Conservation (phyloP, 2,797 vertebrate genomes). For the Pseudochirops cupreus region DNA sequence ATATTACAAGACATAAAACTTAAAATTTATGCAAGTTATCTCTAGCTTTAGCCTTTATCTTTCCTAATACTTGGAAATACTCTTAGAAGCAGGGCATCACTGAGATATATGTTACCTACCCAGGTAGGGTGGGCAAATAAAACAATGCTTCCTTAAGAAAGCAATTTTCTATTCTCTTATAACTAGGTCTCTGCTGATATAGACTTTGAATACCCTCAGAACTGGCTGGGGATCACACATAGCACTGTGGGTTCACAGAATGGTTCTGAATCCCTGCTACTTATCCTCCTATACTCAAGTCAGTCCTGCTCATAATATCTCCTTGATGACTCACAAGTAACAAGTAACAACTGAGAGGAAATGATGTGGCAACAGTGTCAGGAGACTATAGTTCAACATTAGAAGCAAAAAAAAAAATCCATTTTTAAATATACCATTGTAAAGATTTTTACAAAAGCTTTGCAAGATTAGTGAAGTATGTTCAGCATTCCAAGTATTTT, state of each 20-base stretch:
- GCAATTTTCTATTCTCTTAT: slow-evolving; percentile 66
- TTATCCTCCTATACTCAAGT: slow-evolving; percentile 55
- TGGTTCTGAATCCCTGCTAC: slow-evolving; percentile 42
- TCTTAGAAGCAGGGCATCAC: background rate
- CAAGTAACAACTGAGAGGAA: slow-evolving; percentile 74
- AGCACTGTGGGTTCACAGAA: slow-evolving; percentile 62
- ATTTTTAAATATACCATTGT: slow-evolving; percentile 56
- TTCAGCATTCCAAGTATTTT: slow-evolving; percentile 74
- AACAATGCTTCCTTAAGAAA: slow-evolving; percentile 69
- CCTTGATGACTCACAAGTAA: slow-evolving; percentile 67
- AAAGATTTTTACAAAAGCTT: slow-evolving; percentile 56
- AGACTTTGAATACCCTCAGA: background rate
- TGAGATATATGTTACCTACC: background rate
- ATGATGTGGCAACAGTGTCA: slow-evolving; percentile 73
- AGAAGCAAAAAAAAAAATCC: slow-evolving; percentile 60
- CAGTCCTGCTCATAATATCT: slow-evolving; percentile 66
- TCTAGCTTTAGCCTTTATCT: slow-evolving; percentile 47
- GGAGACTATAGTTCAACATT: slow-evolving; percentile 60
- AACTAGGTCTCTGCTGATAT: slow-evolving; percentile 62
- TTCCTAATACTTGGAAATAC: slow-evolving; percentile 15
- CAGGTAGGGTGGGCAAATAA: slow-evolving; percentile 42
- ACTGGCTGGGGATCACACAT: slow-evolving; percentile 67
- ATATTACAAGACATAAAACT: slow-evolving; percentile 50
- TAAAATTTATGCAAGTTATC: slow-evolving; percentile 31
- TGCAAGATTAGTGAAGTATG: slow-evolving; percentile 60